Conservation (phyloP, 2,888 invertebrate species). For the Busseola fusca region DNA sequence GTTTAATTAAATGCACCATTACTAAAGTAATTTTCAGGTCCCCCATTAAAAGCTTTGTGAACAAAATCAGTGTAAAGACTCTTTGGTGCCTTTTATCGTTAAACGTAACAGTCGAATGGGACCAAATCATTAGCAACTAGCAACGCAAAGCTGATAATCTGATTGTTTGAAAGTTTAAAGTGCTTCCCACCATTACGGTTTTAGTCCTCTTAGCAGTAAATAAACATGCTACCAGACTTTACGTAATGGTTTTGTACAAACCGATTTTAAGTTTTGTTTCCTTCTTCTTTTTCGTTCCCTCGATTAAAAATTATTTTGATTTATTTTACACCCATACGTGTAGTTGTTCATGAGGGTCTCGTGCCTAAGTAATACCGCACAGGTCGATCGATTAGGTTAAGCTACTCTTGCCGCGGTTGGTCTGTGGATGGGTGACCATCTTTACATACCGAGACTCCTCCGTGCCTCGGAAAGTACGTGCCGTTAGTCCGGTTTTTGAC, state of each 20-base stretch:
- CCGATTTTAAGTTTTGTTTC: constrained; percentile 6
- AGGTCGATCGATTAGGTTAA: no score
- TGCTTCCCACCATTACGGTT: constrained; percentile 58
- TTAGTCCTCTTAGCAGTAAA: constrained; percentile 33
- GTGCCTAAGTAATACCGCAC: no score
- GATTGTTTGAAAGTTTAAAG: constrained; percentile 68
- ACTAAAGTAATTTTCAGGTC: not conserved
- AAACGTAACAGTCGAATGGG: constrained; percentile 19
- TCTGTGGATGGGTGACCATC: no score
- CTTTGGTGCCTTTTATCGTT: constrained; percentile 7
- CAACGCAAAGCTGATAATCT: constrained; percentile 64
- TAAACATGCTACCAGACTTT: constrained; percentile 26
- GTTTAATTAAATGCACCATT: not conserved
- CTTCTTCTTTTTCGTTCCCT: not conserved
- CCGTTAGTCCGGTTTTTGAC: no score
- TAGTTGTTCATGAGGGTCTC: no score
- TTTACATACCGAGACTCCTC: no score
- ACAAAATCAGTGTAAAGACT: constrained; percentile 12
- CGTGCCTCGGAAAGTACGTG: no score
- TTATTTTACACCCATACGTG: no score
- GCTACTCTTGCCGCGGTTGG: no score
- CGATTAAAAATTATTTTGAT: not conserved
- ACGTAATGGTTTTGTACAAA: constrained; percentile 13
- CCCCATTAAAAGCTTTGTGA: constrained; percentile 24
- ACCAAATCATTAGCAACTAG: constrained; percentile 41